Conservation (phyloP, 92 coral and sea anemone genomes). For the Paragorgia papillata region DNA sequence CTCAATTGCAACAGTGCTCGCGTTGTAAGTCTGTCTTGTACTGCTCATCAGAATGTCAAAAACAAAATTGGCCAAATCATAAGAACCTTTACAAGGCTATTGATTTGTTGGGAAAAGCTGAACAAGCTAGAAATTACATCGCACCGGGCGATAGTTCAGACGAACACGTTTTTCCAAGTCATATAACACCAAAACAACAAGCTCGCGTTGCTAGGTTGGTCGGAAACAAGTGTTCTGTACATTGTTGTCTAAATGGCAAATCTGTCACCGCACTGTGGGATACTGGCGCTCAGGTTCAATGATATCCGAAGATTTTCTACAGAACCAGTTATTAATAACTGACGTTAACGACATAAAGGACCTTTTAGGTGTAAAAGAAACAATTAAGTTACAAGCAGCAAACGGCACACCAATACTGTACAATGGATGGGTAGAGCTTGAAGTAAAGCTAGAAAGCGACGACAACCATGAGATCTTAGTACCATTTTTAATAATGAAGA, state of each 20-base stretch:
- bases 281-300: conserved; percentile 58
- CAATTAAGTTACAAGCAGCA: conserved; percentile 42
- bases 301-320: conserved; percentile 31
- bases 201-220: conserved; percentile 39
- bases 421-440: conserved; percentile 58
- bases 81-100: conserved; percentile 42
- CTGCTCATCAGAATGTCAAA: conserved; percentile 26
- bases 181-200: conserved; percentile 48
- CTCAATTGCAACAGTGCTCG: conserved; percentile 30
- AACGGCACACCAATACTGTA: conserved; percentile 56
- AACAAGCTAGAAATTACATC: not conserved
- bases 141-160: conserved; percentile 46
- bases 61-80: conserved; percentile 33
- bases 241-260: conserved; percentile 38
- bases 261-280: conserved; percentile 61
- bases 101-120: not conserved
- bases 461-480: conserved; percentile 53
- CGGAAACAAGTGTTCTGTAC: conserved; percentile 43
- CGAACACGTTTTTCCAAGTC: conserved; percentile 44
- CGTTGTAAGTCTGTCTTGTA: not conserved
- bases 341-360: conserved; percentile 40
- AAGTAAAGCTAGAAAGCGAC: conserved; percentile 40
- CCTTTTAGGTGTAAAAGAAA: conserved; percentile 23
- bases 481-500: conserved; percentile 62
- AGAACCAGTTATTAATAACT: conserved; percentile 15